Evolutionary conservation across 2,888 invertebrate genomes (phyloP).

Genomic region (Baronia brevicornis): DNA sequence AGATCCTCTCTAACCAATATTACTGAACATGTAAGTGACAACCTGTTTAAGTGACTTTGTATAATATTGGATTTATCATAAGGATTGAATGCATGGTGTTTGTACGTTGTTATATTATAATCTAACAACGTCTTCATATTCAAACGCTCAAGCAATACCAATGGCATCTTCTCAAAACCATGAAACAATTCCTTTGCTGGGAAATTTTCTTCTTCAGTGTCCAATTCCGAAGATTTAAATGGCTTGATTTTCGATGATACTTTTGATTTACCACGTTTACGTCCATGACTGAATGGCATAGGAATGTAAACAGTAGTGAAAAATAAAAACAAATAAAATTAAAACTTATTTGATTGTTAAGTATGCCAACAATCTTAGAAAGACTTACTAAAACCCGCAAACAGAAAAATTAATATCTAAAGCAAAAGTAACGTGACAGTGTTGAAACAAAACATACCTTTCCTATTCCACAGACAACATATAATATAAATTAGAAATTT

Average conservation of each 20-base stretch:
- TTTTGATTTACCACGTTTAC: conserved; percentile 15
- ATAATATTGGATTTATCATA: background rate
- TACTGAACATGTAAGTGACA: conserved; percentile 36
- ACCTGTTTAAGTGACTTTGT: conserved; percentile 17
- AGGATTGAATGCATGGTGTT: conserved; percentile 2
- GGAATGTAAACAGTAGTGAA: conserved; percentile 32
- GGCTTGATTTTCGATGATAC: conserved; percentile 1
- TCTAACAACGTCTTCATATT: conserved; percentile 42
- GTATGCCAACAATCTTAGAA: conserved; percentile 1
- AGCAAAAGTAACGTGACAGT: too few relatives aligned
- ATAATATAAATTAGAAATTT: too few relatives aligned
- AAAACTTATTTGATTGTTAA: background rate
- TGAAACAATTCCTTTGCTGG: conserved; percentile 32
- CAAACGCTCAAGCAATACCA: conserved; percentile 35
- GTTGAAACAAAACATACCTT: too few relatives aligned
- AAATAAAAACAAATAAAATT: conserved; percentile 2
- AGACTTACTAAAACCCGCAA: conserved; percentile 29
- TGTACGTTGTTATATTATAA: conserved; percentile 5
- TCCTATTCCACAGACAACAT: too few relatives aligned
- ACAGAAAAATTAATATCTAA: conserved; percentile 38
- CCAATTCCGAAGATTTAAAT: conserved; percentile 7
- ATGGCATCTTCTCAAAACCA: conserved; percentile 42
- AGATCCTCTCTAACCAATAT: conserved; percentile 37
- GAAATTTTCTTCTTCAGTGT: conserved; percentile 25
- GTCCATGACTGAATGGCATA: conserved; percentile 36